Conservation (phyloP, 2,113 vertebrate genomes). For the Dipodomys ordii region DNA sequence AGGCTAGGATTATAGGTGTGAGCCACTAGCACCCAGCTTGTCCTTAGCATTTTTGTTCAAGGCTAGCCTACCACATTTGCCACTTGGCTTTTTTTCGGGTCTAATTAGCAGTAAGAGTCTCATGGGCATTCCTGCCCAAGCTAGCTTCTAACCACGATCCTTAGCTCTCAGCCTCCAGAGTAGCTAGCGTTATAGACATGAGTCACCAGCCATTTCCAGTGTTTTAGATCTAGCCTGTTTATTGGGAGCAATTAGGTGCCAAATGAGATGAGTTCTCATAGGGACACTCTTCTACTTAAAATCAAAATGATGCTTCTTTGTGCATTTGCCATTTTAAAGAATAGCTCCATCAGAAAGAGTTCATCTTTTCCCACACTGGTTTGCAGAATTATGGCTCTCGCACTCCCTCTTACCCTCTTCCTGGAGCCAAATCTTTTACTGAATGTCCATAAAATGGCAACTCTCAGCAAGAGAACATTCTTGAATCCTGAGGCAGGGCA, state of each 20-base stretch:
- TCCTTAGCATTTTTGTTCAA: no score
- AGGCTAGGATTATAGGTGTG: no score
- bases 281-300: neutral
- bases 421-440: slow-evolving; percentile 26
- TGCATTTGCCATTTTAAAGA: neutral
- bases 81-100: no score
- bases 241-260: neutral
- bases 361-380: neutral
- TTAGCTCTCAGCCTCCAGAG: no score
- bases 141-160: no score
- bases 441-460: slow-evolving; percentile 64
- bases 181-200: no score
- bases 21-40: no score
- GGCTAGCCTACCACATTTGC: no score
- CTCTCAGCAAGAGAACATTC: slow-evolving; percentile 75
- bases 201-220: no score
- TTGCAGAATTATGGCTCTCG: neutral
- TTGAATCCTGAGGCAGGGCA: slow-evolving; percentile 61
- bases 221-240: neutral
- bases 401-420: neutral
- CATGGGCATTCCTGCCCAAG: no score
- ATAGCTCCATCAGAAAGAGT: neutral
- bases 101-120: no score
- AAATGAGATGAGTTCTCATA: neutral
- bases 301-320: slow-evolving; percentile 30